Evolutionary conservation across 2,797 vertebrate genomes (phyloP), one percentile per base, ranked within the genome.

Genomic region (Cyclura pinguis): DNA sequence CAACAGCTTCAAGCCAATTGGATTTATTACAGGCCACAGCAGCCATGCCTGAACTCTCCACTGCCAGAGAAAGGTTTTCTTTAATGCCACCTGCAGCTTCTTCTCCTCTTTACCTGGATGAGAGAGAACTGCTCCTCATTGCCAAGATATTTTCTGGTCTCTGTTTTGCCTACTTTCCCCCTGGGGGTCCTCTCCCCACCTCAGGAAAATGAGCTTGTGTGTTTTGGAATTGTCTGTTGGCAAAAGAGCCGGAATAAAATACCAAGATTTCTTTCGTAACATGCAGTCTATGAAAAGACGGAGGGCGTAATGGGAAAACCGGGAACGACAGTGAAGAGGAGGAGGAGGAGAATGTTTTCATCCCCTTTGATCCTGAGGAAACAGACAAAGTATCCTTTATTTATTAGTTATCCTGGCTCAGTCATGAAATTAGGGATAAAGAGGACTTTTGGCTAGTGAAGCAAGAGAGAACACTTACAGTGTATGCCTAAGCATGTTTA

Each of bases 361-460:
- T 93, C 81, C 87, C 81, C 85, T 95, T 92, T 95, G 91, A 93
- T 94, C 86, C 35, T 52, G 78, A 88, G 88, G 91, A 86, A 94
- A 90, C 20, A 86, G 88, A 89, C 62, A 81, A 94, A 94, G 92
- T 73, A 12, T 42, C 80, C 91, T 91, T 94, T 86, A 89, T 90
- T 94, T 85, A 94, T 92, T 92, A 91, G 86, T 94, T 91, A 82
- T 86, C 16, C 24, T 2, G 81, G 16, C 88, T 93, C 81, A 87
- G 85, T 52, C 90, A 91, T 74, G 69, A 91, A 91, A 87, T 18
- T 10, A 73, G 82, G 74, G 76, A 88, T 93, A 84, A 86, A 88
- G 88, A 89, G 62, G 57, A 9, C 8, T 95, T 94, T 92, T 91
- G 92, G 93, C 55, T 91, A 93, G 83, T 0, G 0, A 52, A 91